Percentiles rank a stretch among this genome's conserved stretches.
Evolutionary conservation across 2,113 vertebrate genomes (phyloP).

Genomic region (Prochilodus magdalenae): DNA sequence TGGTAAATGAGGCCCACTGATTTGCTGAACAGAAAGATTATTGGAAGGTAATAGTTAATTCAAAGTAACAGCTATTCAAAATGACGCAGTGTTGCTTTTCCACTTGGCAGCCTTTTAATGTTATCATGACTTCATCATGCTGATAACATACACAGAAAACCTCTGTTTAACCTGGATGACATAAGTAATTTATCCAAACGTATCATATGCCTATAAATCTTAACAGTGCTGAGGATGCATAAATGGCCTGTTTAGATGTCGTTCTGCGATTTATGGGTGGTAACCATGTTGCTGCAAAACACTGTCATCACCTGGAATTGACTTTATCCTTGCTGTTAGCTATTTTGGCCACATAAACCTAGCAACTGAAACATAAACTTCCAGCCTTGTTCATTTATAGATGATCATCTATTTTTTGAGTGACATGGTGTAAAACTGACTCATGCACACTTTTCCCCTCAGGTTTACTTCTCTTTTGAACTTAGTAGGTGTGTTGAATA

Average conservation of each 20-base stretch:
- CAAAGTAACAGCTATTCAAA: neutral
- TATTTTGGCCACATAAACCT: slow-evolving; percentile 64
- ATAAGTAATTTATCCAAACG: neutral
- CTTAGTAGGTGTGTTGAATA: neutral
- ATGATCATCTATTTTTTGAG: neutral
- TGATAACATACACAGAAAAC: neutral
- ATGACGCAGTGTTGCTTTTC: neutral
- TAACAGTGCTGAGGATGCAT: slow-evolving; percentile 36
- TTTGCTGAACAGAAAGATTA: neutral
- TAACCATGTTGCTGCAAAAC: slow-evolving; percentile 61
- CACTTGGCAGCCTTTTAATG: neutral
- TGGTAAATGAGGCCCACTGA: too few relatives aligned
- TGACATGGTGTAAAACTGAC: slow-evolving; percentile 4
- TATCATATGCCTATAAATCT: slow-evolving; percentile 18
- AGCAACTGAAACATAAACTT: slow-evolving; percentile 59
- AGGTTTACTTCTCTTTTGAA: neutral
- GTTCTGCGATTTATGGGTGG: slow-evolving; percentile 63
- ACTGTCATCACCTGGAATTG: slow-evolving; percentile 69
- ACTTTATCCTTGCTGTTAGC: slow-evolving; percentile 59
- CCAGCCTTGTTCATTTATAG: slow-evolving; percentile 47
- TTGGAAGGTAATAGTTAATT: neutral
- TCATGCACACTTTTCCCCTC: neutral
- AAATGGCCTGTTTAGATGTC: slow-evolving; percentile 43
- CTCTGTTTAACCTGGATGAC: neutral
- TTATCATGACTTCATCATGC: neutral